phyloP scores from a whole-genome alignment of 2,888 invertebrate species.

The Bombyx huttoni region DNA sequence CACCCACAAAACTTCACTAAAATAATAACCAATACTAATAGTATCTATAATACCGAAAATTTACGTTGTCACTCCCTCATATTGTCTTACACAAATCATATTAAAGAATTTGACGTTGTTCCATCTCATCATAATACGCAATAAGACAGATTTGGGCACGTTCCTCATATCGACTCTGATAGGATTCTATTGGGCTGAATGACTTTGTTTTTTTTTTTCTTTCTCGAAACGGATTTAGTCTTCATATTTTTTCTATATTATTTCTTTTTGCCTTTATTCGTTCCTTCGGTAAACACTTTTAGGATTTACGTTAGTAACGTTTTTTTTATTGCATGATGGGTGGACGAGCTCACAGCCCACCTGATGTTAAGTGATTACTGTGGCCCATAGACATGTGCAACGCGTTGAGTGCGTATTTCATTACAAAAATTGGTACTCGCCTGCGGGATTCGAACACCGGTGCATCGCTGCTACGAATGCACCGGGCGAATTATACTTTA shows the following conservation, averaged over 20 bases:
- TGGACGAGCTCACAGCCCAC: too few relatives aligned
- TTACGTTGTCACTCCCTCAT: neutral
- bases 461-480: too few relatives aligned
- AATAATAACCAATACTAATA: neutral
- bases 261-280: neutral
- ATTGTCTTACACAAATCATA: neutral
- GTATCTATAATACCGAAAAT: neutral
- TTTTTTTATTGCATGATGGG: too few relatives aligned
- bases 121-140: conserved; percentile 3
- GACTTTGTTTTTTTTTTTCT: neutral
- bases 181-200: conserved; percentile 1
- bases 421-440: too few relatives aligned
- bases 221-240: neutral
- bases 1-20: neutral
- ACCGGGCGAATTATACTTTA: too few relatives aligned
- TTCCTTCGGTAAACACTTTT: neutral
- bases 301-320: neutral
- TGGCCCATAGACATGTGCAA: too few relatives aligned
- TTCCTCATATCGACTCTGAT: neutral
- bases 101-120: conserved; percentile 1
- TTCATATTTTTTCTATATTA: neutral
- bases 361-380: too few relatives aligned
- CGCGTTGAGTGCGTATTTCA: too few relatives aligned
- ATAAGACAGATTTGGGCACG: conserved; percentile 4
- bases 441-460: too few relatives aligned